phyloP scores from a whole-genome alignment of 1,140 invertebrate species.

The Orussus abietinus region DNA sequence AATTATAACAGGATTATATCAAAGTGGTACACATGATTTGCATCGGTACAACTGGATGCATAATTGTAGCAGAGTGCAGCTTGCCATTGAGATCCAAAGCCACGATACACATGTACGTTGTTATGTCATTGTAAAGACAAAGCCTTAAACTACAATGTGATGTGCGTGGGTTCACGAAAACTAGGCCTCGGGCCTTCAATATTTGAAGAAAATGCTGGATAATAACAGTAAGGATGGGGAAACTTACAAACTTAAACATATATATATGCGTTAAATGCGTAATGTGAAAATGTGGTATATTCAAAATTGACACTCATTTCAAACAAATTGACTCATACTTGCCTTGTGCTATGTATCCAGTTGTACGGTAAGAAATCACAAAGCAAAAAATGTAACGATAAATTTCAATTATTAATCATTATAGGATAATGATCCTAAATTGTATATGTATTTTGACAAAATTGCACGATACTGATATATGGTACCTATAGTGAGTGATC shows the following conservation, averaged over 20 bases:
- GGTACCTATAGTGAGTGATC: too few relatives aligned
- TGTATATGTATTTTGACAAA: not conserved
- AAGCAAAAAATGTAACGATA: constrained; percentile 45
- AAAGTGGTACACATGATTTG: constrained; percentile 18
- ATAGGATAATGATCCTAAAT: not conserved
- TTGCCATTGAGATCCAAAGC: constrained; percentile 14
- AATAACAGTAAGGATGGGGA: not conserved
- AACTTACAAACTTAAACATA: not conserved
- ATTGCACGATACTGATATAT: not conserved
- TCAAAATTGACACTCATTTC: too few relatives aligned
- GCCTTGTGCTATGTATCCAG: constrained; percentile 51
- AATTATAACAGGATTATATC: constrained; percentile 9
- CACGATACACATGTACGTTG: constrained; percentile 8
- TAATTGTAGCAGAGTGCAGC: constrained; percentile 30
- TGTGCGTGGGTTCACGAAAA: too few relatives aligned
- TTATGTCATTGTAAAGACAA: too few relatives aligned
- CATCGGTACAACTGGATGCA: constrained; percentile 45
- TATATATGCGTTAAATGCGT: not conserved
- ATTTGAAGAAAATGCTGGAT: too few relatives aligned
- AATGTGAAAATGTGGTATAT: not conserved
- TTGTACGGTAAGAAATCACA: constrained; percentile 45
- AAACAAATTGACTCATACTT: constrained; percentile 40
- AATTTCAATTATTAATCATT: constrained; percentile 18
- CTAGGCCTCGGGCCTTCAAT: too few relatives aligned
- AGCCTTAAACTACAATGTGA: too few relatives aligned